phyloP scores from a whole-genome alignment of 2,797 vertebrate species.

The Huso huso region DNA sequence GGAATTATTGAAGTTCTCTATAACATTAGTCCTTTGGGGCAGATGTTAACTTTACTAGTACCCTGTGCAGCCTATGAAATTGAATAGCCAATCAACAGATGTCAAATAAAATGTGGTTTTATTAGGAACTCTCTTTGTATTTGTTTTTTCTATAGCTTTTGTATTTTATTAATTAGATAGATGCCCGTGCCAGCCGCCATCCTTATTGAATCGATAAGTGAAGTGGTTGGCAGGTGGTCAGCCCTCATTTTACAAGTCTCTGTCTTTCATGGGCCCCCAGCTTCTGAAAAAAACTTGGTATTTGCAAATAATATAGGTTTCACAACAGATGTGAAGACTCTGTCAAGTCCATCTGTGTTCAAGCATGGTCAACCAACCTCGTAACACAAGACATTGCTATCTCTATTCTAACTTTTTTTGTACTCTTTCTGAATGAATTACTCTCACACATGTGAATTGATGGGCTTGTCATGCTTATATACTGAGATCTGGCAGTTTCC shows the following conservation, averaged over 20 bases:
- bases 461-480: no score
- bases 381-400: not conserved
- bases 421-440: no score
- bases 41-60: not conserved
- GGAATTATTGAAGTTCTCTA: not conserved
- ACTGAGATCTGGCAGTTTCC: no score
- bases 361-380: not conserved
- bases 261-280: conserved; percentile 5
- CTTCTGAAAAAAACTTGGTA: conserved; percentile 4
- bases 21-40: not conserved
- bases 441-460: no score
- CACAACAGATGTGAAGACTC: conserved; percentile 6
- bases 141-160: not conserved
- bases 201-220: conserved; percentile 12
- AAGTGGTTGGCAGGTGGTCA: conserved; percentile 10
- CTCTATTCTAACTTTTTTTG: no score
- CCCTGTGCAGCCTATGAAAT: not conserved
- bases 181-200: not conserved
- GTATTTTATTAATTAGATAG: not conserved
- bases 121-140: not conserved
- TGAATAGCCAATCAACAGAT: not conserved
- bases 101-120: not conserved
- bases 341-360: conserved; percentile 8
- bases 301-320: not conserved
- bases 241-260: conserved; percentile 8